phyloP scores from a whole-genome alignment of 2,888 invertebrate species.

The Elegia similella region DNA sequence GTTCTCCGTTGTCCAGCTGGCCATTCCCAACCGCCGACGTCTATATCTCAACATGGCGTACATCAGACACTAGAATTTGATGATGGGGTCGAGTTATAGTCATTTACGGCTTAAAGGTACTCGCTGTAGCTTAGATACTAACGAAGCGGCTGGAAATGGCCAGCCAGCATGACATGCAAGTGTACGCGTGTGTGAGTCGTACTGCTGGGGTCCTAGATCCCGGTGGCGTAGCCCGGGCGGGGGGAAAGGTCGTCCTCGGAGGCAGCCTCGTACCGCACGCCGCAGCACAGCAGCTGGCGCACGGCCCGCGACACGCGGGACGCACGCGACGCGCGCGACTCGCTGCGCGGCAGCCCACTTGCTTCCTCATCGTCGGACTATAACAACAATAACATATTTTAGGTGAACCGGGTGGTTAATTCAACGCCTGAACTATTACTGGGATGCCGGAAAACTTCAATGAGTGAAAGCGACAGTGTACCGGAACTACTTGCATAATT shows the following conservation, averaged over 20 bases:
- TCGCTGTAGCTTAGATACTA: constrained; percentile 18
- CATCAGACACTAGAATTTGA: neutral
- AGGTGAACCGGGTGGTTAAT: neutral
- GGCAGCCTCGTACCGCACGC: constrained; percentile 54
- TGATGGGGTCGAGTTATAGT: constrained; percentile 10
- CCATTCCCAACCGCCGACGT: constrained; percentile 41
- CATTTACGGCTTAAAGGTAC: constrained; percentile 33
- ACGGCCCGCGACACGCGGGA: constrained; percentile 63
- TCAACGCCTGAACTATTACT: too few species aligned
- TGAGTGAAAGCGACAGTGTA: neutral
- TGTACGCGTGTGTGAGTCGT: constrained; percentile 15
- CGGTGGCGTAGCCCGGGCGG: constrained; percentile 33
- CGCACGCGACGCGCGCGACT: constrained; percentile 55
- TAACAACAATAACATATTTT: constrained; percentile 40
- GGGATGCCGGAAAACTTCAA: too few species aligned
- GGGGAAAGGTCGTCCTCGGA: constrained; percentile 59
- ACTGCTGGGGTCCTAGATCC: constrained; percentile 40
- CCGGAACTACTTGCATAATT: neutral
- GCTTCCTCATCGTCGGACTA: constrained; percentile 71
- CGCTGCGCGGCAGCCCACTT: constrained; percentile 73
- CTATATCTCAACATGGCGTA: constrained; percentile 10
- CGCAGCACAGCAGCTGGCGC: constrained; percentile 70
- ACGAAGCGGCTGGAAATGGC: constrained; percentile 42
- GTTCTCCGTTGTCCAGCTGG: constrained; percentile 44
- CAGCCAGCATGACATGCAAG: constrained; percentile 42